Conservation (phyloP, 2,113 vertebrate species). For the Vulpes vulpes region DNA sequence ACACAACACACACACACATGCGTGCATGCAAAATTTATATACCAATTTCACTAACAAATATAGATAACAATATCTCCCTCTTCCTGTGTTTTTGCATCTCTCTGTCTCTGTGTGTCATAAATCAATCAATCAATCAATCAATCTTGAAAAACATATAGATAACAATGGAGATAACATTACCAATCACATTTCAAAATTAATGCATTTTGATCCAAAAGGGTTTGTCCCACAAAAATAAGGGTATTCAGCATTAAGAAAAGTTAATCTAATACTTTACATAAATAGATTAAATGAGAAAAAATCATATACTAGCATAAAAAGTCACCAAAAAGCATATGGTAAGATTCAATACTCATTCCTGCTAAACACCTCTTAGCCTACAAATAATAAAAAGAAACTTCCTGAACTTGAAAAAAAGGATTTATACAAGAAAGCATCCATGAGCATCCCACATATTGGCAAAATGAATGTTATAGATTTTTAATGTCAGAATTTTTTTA, state of each 20-base stretch:
- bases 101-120: no score
- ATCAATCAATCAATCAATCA: no score
- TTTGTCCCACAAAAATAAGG: not conserved
- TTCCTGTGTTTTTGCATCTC: no score
- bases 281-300: slow-evolving; percentile 33
- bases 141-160: not conserved
- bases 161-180: not conserved
- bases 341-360: slow-evolving; percentile 25
- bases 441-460: not conserved
- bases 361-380: slow-evolving; percentile 21
- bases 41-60: slow-evolving; percentile 27
- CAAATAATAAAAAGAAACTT: slow-evolving; percentile 3
- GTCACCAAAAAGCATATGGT: slow-evolving; percentile 17
- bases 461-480: slow-evolving; percentile 14
- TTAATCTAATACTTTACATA: not conserved
- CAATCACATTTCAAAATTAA: slow-evolving; percentile 17
- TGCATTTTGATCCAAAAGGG: not conserved
- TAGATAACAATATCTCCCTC: not conserved
- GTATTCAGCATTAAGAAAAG: not conserved
- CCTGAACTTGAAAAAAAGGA: not conserved
- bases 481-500: not conserved
- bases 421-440: slow-evolving; percentile 22
- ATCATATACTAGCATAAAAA: not conserved
- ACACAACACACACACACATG: not conserved
- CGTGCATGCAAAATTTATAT: not conserved